Base-by-base conservation (phyloP, 2,888 invertebrate species). In the Zhuqinia jingwanae region DNA sequence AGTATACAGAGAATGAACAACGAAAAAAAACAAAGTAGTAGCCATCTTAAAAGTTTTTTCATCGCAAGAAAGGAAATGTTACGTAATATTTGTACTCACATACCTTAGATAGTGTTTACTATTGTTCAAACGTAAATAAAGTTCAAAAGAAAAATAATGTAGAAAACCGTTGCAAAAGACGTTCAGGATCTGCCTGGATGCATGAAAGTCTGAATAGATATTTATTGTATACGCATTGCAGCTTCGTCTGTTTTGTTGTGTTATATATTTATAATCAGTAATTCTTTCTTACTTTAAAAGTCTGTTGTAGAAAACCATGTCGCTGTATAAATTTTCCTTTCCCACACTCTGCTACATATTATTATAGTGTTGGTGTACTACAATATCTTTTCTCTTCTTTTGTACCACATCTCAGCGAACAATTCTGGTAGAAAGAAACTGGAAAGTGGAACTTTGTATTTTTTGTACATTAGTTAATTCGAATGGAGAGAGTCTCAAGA, bases 171-270 rank as follows among this genome's bases (percentile, higher is more conserved):
- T 53, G 53, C 13, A 53, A 53, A 53, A 53, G 53, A 53, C 53
- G 15, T n/a, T 8, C 15, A n/a, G n/a, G n/a, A n/a, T n/a, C n/a
- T n/a, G n/a, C n/a, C n/a, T n/a, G n/a, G n/a, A n/a, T n/a, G n/a
- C n/a, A n/a, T 53, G 53, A n/a, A 53, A 13, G n/a, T 8, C 6
- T 53, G 53, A 10, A 15, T 53, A 53, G 53, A 53, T 53, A 53
- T 53, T 53, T 53, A 53, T 53, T 84, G 45, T 77, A 76, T 65
- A 70, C 84, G 84, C 84, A 84, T 56, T 84, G 84, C 84, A 84
- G 84, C 84, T 77, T 83, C 83, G 53, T 82, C 50, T 20, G 45
- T 50, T 63, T 15, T n/a, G 53, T 53, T 58, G n/a, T n/a, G 58
- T 53, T 63, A 20, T 77, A 83, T n/a, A 83, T 68, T 63, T 75